Evolutionary conservation across 2,797 vertebrate species (phyloP).

Genomic region (Lagodon rhomboides): DNA sequence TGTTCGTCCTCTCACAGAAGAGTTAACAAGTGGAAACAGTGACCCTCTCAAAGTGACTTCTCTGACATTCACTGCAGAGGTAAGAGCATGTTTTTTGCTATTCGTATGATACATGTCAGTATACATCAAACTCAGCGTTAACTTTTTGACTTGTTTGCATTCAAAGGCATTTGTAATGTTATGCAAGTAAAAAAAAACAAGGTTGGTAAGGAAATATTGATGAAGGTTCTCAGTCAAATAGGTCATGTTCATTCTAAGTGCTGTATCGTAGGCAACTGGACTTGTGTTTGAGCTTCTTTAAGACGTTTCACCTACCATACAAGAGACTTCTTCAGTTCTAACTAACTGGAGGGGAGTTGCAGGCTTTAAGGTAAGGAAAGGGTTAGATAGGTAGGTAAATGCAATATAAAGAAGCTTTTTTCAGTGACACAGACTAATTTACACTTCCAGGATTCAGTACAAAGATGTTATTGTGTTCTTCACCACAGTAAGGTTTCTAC

Average conservation of each 20-base stretch:
- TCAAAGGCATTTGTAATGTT: background rate
- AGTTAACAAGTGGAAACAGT: constrained; percentile 37
- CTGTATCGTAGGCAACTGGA: too few species aligned
- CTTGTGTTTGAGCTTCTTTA: too few species aligned
- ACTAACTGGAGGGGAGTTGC: too few species aligned
- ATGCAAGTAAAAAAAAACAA: background rate
- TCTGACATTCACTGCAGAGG: constrained; percentile 35
- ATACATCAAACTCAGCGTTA: background rate
- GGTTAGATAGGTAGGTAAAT: too few species aligned
- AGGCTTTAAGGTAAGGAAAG: too few species aligned
- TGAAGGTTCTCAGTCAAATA: too few species aligned
- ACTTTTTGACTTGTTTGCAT: background rate
- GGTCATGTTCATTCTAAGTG: too few species aligned
- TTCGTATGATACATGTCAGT: background rate
- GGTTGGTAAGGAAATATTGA: too few species aligned
- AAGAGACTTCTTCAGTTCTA: too few species aligned
- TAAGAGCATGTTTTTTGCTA: constrained; percentile 43
- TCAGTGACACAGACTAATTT: background rate
- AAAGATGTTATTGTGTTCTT: background rate
- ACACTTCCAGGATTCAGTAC: background rate
- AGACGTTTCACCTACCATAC: too few species aligned
- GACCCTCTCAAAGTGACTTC: constrained; percentile 14
- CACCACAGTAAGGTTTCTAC: too few species aligned
- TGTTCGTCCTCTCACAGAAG: constrained; percentile 2
- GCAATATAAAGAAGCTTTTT: background rate